Evolutionary conservation across 2,888 invertebrate species (phyloP), one percentile per base, ranked within the genome.

Genomic region (Lampropteryx suffumata): DNA sequence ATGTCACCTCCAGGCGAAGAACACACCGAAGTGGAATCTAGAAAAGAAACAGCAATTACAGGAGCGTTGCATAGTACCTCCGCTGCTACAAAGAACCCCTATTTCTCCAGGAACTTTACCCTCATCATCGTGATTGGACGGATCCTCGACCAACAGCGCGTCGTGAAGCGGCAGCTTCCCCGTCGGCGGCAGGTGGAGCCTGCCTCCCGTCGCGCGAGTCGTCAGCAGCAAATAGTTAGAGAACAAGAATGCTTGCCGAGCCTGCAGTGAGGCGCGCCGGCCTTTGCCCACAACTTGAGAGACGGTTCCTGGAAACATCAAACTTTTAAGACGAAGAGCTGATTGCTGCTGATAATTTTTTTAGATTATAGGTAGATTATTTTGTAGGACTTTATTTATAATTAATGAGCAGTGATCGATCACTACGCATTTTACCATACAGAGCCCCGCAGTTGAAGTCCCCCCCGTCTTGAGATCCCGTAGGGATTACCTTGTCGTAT

Each of bases 401-500:
- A n/a, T n/a, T n/a, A n/a, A n/a, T n/a, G n/a, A n/a, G n/a, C n/a
- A n/a, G n/a, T n/a, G n/a, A n/a, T n/a, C n/a, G n/a, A n/a, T n/a
- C n/a, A n/a, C n/a, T n/a, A n/a, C n/a, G n/a, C n/a, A n/a, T n/a
- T n/a, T n/a, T n/a, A n/a, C n/a, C n/a, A n/a, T n/a, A n/a, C n/a
- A n/a, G n/a, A n/a, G n/a, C n/a, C n/a, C n/a, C n/a, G n/a, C n/a
- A n/a, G n/a, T n/a, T n/a, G n/a, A n/a, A n/a, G n/a, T n/a, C n/a
- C n/a, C n/a, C n/a, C n/a, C n/a, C n/a, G n/a, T n/a, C n/a, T n/a
- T n/a, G n/a, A n/a, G n/a, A n/a, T n/a, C n/a, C n/a, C n/a, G n/a
- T n/a, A n/a, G n/a, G n/a, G n/a, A n/a, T n/a, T 77, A 94, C 96
- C 96, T 93, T 98, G 97, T 61, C 97, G 91, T 30, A 97, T 97